These are phyloP conservation scores for Tursiops truncatus DNA, from an alignment of 2,113 vertebrate genomes.

Conservation along the genomic window DNA sequence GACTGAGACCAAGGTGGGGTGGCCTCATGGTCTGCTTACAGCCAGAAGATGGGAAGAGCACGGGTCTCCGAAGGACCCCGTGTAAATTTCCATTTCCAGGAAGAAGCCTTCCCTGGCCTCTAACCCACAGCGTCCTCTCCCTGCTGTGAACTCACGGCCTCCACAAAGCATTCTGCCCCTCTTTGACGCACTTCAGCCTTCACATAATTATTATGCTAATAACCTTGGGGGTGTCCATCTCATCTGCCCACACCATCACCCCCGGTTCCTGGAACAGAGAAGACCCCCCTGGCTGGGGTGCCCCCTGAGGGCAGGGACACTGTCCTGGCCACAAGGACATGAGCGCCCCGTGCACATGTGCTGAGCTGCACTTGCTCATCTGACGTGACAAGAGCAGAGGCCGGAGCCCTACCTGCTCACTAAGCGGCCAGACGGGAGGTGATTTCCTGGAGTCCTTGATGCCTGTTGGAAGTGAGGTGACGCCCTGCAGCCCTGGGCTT, in stretches of 20 bases:
- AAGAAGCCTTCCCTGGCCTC: background rate
- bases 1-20: background rate
- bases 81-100: background rate
- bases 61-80: fast-evolving
- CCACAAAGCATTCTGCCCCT: background rate
- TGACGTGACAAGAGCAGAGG: background rate
- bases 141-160: background rate
- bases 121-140: background rate
- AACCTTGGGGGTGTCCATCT: background rate
- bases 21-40: background rate
- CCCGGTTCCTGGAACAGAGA: background rate
- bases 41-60: background rate
- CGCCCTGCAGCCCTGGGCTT: background rate
- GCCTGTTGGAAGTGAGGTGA: background rate
- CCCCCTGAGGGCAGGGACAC: background rate
- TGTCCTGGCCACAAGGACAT: background rate
- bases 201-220: background rate
- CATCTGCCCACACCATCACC: background rate
- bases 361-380: background rate
- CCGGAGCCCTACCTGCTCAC: background rate
- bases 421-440: background rate
- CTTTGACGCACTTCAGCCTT: background rate
- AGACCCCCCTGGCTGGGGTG: background rate
- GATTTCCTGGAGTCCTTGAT: background rate
- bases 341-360: fast-evolving